Evolutionary conservation across 2,113 vertebrate genomes (phyloP).

Genomic region (Ceyx margarethae): DNA sequence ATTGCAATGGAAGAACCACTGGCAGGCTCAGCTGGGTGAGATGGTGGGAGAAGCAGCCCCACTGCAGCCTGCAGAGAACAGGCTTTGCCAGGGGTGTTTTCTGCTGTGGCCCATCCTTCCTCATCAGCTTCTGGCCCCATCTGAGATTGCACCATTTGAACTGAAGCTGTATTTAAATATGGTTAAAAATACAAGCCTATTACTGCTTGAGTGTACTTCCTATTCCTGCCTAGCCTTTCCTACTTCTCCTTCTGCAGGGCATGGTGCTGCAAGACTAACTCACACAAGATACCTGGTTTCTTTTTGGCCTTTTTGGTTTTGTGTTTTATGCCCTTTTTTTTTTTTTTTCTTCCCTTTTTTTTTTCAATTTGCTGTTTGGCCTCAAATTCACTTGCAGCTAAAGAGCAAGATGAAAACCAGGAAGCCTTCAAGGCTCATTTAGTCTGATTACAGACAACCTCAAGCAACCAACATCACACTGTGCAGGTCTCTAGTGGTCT

Average conservation of each 20-base stretch:
- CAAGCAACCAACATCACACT: background rate
- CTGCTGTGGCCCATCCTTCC: background rate
- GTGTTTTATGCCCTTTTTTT: too few species aligned
- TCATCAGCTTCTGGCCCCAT: background rate
- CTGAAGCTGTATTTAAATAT: slow-evolving; percentile 42
- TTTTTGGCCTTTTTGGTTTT: background rate
- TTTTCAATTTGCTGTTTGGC: background rate
- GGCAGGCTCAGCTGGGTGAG: background rate
- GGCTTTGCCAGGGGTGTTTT: background rate
- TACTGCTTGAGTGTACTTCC: slow-evolving; percentile 36
- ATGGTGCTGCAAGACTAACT: background rate
- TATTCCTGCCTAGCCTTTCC: slow-evolving; percentile 40
- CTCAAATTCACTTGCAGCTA: background rate
- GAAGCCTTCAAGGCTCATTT: background rate
- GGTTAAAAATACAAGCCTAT: slow-evolving; percentile 64
- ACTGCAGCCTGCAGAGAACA: background rate
- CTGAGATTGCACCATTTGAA: slow-evolving; percentile 40
- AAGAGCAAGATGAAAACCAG: background rate
- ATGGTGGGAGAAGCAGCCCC: background rate
- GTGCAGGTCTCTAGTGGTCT: background rate
- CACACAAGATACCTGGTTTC: background rate
- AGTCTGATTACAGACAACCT: background rate
- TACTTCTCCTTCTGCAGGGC: slow-evolving; percentile 54
- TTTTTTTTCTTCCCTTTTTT: background rate
- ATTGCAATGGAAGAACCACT: background rate